Evolutionary conservation across 2,888 invertebrate species (phyloP).

Genomic region (Megaustenia siamemsis): DNA sequence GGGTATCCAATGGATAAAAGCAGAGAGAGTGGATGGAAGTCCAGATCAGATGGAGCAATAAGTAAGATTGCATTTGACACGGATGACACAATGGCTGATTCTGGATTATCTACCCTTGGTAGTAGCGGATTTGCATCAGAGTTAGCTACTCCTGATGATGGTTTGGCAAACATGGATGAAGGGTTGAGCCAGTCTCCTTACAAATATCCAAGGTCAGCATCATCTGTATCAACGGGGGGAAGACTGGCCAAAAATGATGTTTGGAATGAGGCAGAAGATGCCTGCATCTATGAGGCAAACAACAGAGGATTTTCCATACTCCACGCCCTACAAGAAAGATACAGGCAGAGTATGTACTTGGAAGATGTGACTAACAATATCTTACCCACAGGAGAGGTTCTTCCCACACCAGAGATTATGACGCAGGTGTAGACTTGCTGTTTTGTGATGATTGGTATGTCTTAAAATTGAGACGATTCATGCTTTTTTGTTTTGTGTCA

Average conservation of each 20-base stretch:
- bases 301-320: constrained; percentile 46
- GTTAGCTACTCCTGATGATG: constrained; percentile 39
- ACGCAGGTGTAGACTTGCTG: constrained; percentile 15
- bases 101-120: constrained; percentile 42
- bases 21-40: not conserved
- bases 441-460: too few relatives aligned
- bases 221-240: not conserved
- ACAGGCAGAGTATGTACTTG: constrained; percentile 36
- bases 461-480: too few relatives aligned
- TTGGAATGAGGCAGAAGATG: constrained; percentile 38
- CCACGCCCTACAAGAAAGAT: constrained; percentile 46
- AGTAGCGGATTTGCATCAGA: constrained; percentile 28
- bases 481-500: too few relatives aligned
- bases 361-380: constrained; percentile 13
- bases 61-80: not conserved
- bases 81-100: constrained; percentile 18
- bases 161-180: not conserved
- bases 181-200: not conserved
- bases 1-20: not conserved
- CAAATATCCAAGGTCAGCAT: constrained; percentile 21
- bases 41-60: not conserved
- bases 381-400: not conserved
- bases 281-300: constrained; percentile 42
- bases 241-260: constrained; percentile 14
- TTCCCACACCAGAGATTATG: not conserved